A percentile compares a stretch with the other conserved stretches of the same genome.
Evolutionary conservation across 2,113 vertebrate genomes (phyloP).

Genomic region (Solea solea): DNA sequence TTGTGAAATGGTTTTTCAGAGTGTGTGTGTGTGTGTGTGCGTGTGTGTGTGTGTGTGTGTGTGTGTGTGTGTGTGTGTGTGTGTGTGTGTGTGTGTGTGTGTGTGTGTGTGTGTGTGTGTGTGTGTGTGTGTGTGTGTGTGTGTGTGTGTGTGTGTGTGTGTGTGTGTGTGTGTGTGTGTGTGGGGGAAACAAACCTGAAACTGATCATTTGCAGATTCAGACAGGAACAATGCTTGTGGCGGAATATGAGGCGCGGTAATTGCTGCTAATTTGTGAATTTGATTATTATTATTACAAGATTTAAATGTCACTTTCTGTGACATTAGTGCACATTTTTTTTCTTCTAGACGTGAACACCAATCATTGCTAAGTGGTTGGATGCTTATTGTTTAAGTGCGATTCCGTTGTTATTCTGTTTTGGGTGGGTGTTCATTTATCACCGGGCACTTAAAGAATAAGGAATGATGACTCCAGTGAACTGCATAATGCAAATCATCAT

Average conservation of each 20-base stretch:
- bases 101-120: background rate
- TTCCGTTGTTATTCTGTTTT: conserved; percentile 33
- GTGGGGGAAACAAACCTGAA: conserved; percentile 5
- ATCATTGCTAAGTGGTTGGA: conserved; percentile 14
- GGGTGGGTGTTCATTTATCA: conserved; percentile 22
- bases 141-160: background rate
- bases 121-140: conserved; percentile 8
- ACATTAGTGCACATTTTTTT: conserved; percentile 20
- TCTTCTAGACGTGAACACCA: conserved; percentile 24
- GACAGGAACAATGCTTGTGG: background rate
- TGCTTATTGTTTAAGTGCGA: conserved; percentile 37
- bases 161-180: conserved; percentile 9
- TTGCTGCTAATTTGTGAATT: conserved; percentile 22
- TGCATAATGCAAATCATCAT: conserved; percentile 19
- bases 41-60: background rate
- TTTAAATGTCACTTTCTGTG: conserved; percentile 29
- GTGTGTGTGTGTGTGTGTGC: conserved; percentile 6
- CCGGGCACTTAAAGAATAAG: conserved; percentile 1
- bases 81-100: conserved; percentile 8
- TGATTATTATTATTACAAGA: conserved; percentile 35
- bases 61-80: background rate
- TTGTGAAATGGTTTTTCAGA: conserved; percentile 3
- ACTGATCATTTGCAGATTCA: background rate
- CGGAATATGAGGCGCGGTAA: conserved; percentile 16
- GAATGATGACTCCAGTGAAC: conserved; percentile 31